Evolutionary conservation across 2,797 vertebrate species (phyloP).

Genomic region (Poecilia velifera): DNA sequence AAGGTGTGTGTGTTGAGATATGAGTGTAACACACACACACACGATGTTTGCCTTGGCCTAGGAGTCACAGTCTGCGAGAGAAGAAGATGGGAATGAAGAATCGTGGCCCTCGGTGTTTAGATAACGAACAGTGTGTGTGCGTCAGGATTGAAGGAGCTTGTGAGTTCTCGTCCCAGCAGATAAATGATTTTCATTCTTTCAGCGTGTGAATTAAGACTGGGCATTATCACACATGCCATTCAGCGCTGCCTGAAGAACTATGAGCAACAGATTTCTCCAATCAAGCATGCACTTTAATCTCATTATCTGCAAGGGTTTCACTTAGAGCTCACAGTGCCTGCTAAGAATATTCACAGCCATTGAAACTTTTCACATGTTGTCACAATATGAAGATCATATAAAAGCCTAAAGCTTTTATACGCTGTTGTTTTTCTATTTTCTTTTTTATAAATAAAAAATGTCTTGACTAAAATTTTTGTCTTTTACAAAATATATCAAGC

Average conservation of each 20-base stretch:
- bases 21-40: slow-evolving; percentile 58
- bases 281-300: slow-evolving; percentile 17
- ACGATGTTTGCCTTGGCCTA: slow-evolving; percentile 73
- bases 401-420: not conserved
- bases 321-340: not conserved
- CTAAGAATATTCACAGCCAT: not conserved
- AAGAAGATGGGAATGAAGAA: slow-evolving; percentile 56
- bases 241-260: slow-evolving; percentile 23
- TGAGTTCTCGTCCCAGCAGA: slow-evolving; percentile 56
- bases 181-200: slow-evolving; percentile 75
- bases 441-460: not conserved
- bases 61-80: slow-evolving; percentile 56
- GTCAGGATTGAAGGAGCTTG: slow-evolving; percentile 22
- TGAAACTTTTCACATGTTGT: not conserved
- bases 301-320: slow-evolving; percentile 3
- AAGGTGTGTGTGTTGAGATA: slow-evolving; percentile 39
- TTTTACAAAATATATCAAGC: not conserved
- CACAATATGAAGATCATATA: not conserved
- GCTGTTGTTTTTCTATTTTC: not conserved
- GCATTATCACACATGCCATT: slow-evolving; percentile 59
- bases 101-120: slow-evolving; percentile 68
- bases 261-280: slow-evolving; percentile 7
- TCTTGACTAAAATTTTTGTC: not conserved
- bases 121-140: slow-evolving; percentile 39
- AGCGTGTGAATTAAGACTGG: slow-evolving; percentile 67